A percentile compares a stretch with the other conserved stretches of the same genome.
Evolutionary conservation across 1,140 invertebrate genomes (phyloP).

Genomic region (Drosophila tristis): DNA sequence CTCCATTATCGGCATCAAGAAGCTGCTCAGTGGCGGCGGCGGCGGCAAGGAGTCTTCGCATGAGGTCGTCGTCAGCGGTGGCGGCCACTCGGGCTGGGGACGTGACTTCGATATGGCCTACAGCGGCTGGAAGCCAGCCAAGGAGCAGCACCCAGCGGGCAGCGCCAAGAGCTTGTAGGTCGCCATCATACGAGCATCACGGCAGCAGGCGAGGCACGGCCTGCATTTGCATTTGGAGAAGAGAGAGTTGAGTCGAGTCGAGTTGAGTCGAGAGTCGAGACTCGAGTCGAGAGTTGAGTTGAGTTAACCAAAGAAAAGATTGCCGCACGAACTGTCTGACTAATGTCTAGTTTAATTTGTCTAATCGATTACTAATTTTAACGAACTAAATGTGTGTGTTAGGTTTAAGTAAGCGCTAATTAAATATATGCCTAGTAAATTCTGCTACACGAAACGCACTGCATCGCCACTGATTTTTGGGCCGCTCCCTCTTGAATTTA

Average conservation of each 20-base stretch:
- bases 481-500: slow-evolving; percentile 52
- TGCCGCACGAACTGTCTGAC: slow-evolving; percentile 76
- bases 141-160: slow-evolving; percentile 57
- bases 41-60: slow-evolving; percentile 87
- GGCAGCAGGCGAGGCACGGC: not conserved
- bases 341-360: slow-evolving; percentile 72
- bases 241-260: slow-evolving; percentile 7
- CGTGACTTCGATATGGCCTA: slow-evolving; percentile 88
- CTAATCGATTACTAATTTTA: slow-evolving; percentile 56
- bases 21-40: slow-evolving; percentile 88
- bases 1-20: slow-evolving; percentile 93
- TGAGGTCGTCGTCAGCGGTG: slow-evolving; percentile 89
- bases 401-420: slow-evolving; percentile 78
- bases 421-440: slow-evolving; percentile 62
- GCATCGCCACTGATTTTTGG: not conserved
- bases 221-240: slow-evolving; percentile 66
- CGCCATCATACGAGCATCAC: not conserved
- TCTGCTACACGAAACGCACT: slow-evolving; percentile 50
- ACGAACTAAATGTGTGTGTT: slow-evolving; percentile 81
- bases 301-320: slow-evolving; percentile 74
- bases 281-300: too few species aligned
- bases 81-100: slow-evolving; percentile 89
- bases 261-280: not conserved
- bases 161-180: slow-evolving; percentile 71
- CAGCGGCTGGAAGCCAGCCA: slow-evolving; percentile 86